phyloP scores from a whole-genome alignment of 2,797 vertebrate genomes.

The Podargus strigoides region DNA sequence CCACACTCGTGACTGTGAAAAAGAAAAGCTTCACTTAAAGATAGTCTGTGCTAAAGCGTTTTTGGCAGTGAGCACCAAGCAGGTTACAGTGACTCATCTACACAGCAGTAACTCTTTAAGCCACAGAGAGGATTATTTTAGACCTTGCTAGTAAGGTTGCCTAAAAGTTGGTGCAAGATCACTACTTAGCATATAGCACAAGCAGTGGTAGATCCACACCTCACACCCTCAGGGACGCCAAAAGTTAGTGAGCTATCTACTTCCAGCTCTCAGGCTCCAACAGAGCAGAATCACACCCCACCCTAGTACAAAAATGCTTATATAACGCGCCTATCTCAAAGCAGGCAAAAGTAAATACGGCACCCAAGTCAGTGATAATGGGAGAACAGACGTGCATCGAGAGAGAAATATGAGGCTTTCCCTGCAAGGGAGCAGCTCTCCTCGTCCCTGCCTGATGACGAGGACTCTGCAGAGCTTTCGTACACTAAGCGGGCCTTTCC shows the following conservation, averaged over 20 bases:
- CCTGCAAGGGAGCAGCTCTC: not conserved
- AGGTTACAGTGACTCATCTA: not conserved
- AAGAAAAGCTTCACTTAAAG: not conserved
- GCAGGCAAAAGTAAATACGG: not conserved
- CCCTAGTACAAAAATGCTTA: not conserved
- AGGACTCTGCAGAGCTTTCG: not conserved
- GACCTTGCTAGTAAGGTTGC: not conserved
- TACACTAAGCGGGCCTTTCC: accelerated
- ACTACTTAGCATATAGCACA: not conserved
- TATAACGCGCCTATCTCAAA: not conserved
- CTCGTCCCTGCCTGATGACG: accelerated
- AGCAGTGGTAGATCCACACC: not conserved
- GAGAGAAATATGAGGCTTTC: not conserved
- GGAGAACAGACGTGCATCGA: not conserved
- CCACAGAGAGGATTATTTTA: not conserved
- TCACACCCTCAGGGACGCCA: not conserved
- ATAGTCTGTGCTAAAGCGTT: not conserved
- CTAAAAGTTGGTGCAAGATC: not conserved
- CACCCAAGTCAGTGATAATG: not conserved
- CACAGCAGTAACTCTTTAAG: not conserved
- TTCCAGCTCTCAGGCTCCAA: not conserved
- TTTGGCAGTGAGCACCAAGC: not conserved
- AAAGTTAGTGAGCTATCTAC: not conserved
- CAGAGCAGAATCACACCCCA: not conserved
- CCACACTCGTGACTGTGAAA: not conserved